These are phyloP conservation scores for Thamnaconus septentrionalis DNA, from an alignment of 2,113 vertebrate species.

Conservation along the genomic window DNA sequence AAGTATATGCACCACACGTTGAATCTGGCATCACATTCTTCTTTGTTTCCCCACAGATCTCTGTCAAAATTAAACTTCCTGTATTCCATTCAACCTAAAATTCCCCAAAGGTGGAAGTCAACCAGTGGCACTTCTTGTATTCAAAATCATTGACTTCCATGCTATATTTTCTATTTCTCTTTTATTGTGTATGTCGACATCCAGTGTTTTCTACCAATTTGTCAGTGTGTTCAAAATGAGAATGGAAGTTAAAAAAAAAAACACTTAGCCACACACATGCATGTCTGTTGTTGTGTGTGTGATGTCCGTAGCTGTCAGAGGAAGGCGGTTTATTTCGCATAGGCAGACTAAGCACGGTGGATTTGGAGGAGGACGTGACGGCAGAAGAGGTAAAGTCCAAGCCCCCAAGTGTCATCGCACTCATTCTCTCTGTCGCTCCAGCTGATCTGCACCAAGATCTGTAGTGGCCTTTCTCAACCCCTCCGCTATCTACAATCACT, in stretches of 20 bases:
- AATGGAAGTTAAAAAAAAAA: background rate
- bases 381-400: constrained; percentile 74
- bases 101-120: too few species aligned
- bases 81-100: too few species aligned
- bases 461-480: background rate
- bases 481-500: background rate
- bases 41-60: too few species aligned
- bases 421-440: constrained; percentile 33
- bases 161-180: too few species aligned
- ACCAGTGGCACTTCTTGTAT: too few species aligned
- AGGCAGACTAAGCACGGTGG: constrained; percentile 89
- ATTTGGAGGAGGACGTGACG: constrained; percentile 84
- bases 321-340: constrained; percentile 77
- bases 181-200: too few species aligned
- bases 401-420: background rate
- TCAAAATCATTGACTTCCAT: too few species aligned
- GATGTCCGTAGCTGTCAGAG: constrained; percentile 74
- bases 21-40: too few species aligned
- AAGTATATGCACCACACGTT: too few species aligned
- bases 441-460: constrained; percentile 12
- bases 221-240: too few species aligned
- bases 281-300: constrained; percentile 54
- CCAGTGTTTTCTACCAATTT: too few species aligned
- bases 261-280: constrained; percentile 1
- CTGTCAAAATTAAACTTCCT: too few species aligned